A percentile compares a stretch with the other conserved stretches of the same genome.
phyloP scores from a whole-genome alignment of 1,140 invertebrate genomes.

The Semibalanus balanoides region DNA sequence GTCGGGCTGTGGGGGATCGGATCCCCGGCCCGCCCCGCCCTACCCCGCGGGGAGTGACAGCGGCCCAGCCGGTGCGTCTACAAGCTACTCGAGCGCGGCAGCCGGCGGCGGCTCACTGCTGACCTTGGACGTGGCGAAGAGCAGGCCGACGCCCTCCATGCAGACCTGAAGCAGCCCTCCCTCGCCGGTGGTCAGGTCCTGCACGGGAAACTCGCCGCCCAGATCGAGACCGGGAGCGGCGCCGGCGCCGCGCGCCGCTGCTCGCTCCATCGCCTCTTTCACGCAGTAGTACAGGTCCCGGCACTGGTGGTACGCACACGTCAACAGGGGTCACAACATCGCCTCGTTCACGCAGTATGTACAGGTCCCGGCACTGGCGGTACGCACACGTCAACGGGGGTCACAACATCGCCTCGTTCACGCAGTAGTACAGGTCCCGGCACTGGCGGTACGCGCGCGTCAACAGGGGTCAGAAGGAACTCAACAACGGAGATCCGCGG shows the following conservation, averaged over 20 bases:
- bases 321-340: constrained; percentile 49
- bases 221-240: constrained; percentile 59
- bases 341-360: constrained; percentile 97
- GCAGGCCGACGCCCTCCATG: constrained; percentile 95
- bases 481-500: too few species aligned
- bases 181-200: constrained; percentile 89
- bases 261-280: constrained; percentile 96
- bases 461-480: too few species aligned
- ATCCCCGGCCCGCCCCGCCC: too few species aligned
- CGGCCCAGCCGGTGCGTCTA: too few species aligned
- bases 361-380: constrained; percentile 85
- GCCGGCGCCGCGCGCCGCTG: constrained; percentile 65
- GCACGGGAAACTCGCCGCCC: constrained; percentile 96
- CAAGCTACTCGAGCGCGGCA: too few species aligned
- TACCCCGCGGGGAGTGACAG: too few species aligned
- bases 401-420: constrained; percentile 98
- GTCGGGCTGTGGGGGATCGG: too few species aligned
- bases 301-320: constrained; percentile 46
- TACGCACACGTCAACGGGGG: background rate
- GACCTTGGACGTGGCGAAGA: constrained; percentile 96
- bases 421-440: constrained; percentile 94
- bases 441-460: constrained; percentile 45
- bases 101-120: background rate
- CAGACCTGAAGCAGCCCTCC: constrained; percentile 96
- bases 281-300: constrained; percentile 97